phyloP scores from a whole-genome alignment of 2,888 invertebrate genomes.

The Tachina fera region DNA sequence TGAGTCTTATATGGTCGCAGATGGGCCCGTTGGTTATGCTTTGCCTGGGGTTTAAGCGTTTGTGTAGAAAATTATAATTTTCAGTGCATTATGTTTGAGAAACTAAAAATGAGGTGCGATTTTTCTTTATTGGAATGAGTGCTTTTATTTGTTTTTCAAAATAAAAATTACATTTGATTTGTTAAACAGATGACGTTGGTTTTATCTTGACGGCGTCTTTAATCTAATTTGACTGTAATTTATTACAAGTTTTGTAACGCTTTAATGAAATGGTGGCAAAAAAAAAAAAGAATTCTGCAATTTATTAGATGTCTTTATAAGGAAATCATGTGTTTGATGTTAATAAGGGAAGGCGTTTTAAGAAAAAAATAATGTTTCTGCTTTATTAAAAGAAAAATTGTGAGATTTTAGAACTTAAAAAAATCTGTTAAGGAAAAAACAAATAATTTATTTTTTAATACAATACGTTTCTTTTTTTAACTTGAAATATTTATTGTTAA shows the following conservation, averaged over 20 bases:
- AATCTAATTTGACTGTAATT: slow-evolving; percentile 42
- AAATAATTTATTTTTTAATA: background rate
- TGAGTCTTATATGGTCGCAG: slow-evolving; percentile 42
- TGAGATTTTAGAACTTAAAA: background rate
- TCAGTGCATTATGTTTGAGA: slow-evolving; percentile 29
- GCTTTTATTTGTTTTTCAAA: slow-evolving; percentile 8
- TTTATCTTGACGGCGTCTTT: slow-evolving; percentile 33
- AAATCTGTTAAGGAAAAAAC: background rate
- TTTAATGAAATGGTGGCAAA: slow-evolving; percentile 27
- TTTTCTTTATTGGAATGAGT: background rate
- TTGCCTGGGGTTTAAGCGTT: slow-evolving; percentile 2
- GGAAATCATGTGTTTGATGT: slow-evolving; percentile 23
- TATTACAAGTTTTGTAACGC: slow-evolving; percentile 50
- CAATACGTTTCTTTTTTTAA: too few relatives aligned
- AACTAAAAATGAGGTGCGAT: slow-evolving; percentile 41
- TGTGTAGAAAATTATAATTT: slow-evolving; percentile 49
- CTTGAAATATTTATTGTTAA: too few relatives aligned
- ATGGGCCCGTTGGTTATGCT: slow-evolving; percentile 65
- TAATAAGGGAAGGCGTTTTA: background rate
- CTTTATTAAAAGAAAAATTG: background rate
- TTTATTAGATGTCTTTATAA: slow-evolving; percentile 51
- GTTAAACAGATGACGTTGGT: slow-evolving; percentile 67
- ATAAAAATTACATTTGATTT: slow-evolving; percentile 47
- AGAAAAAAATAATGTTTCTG: background rate
- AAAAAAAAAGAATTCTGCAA: slow-evolving; percentile 7